Evolutionary conservation across 1,140 invertebrate species (phyloP), one percentile per base, ranked within the genome.

Genomic region (Drosophila bocki): DNA sequence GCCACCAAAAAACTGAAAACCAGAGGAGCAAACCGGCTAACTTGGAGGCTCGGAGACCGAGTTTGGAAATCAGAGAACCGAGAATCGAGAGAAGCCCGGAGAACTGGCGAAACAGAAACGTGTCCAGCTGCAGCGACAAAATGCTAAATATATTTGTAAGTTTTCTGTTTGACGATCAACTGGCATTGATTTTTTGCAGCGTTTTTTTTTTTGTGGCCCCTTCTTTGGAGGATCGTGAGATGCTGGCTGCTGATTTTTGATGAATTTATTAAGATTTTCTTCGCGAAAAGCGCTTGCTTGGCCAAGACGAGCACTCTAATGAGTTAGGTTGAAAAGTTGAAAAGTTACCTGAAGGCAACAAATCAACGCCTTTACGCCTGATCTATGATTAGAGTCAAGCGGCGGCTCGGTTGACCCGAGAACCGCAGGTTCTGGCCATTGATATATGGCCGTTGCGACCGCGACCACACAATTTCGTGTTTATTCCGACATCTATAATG

Each of bases 71-170:
- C 67, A 29, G 67, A 59, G 45, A 50, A 48, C 44, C 11, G 22
- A 71, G 67, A 53, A 47, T 62, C 22, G 19, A 17, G 57, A 22
- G 39, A 65, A 65, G 57, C 54, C 13, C 56, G 15, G 62, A 35
- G 42, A 61, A 13, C 29, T 45, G 44, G 44, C 51, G 56, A 65
- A 53, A 65, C 60, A 67, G 75, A 78, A 78, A 78, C 75, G 64
- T 78, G 75, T 78, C 75, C 75, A 70, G 67, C 67, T 67, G 64
- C 80, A 84, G 77, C 80, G 83, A 87, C 84, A 87, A 87, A 87
- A 88, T 83, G 84, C 80, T 80, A 87, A 87, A 87, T 87, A 87
- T 87, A 87, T 87, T 87, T 87, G 83, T 87, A 83, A 83, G 84
- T 80, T 77, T 79, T 87, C 75, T 80, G 80, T 88, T 87, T 87